Evolutionary conservation across 2,888 invertebrate genomes (phyloP).

Genomic region (Melanargia galathea): DNA sequence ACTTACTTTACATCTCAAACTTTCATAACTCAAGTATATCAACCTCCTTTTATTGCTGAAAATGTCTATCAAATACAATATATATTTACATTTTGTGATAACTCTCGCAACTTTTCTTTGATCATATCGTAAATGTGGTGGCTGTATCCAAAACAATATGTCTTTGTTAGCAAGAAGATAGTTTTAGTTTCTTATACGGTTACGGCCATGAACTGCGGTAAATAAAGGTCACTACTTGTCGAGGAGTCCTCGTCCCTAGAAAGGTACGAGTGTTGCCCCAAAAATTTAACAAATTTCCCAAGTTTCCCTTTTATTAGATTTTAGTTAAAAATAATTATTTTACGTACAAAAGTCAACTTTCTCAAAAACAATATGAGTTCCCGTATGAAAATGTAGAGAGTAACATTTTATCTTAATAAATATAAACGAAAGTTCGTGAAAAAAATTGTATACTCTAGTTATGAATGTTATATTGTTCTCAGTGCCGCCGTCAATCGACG

Average conservation of each 20-base stretch:
- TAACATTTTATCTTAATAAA: background rate
- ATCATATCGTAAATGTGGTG: background rate
- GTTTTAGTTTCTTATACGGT: background rate
- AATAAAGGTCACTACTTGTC: background rate
- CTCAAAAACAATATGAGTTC: background rate
- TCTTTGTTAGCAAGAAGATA: background rate
- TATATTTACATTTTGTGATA: slow-evolving; percentile 4
- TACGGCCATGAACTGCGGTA: background rate
- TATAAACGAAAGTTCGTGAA: too few relatives aligned
- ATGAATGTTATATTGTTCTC: slow-evolving; percentile 73
- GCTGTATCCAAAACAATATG: slow-evolving; percentile 1
- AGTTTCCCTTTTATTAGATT: background rate
- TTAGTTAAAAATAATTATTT: background rate
- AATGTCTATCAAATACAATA: slow-evolving; percentile 12
- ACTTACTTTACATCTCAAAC: background rate
- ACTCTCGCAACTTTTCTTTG: background rate
- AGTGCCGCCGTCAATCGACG: slow-evolving; percentile 97
- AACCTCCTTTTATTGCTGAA: background rate
- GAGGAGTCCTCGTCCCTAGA: background rate
- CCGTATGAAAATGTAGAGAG: background rate
- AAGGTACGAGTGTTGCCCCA: background rate
- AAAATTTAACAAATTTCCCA: background rate
- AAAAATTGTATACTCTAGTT: slow-evolving; percentile 39
- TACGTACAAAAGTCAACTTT: background rate
- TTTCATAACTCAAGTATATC: background rate